Base-by-base conservation (phyloP, 1,140 invertebrate species). In the Aphidius gifuensis region DNA sequence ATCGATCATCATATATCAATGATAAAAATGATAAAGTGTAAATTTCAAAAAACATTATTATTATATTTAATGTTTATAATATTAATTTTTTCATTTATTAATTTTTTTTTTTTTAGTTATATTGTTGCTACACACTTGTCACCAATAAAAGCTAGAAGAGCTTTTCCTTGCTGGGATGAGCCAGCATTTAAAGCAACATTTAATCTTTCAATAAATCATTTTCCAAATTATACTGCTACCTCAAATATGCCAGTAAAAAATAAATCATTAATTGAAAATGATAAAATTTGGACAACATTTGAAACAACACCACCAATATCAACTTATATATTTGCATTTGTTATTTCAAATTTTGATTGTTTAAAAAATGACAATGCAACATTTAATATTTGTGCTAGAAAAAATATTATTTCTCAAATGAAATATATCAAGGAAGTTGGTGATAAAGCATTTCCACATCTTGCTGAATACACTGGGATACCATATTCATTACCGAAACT, bases 241-340 rank as follows among this genome's bases (percentile, higher is more conserved):
- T 82, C 81, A 63, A 98, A 97, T 71, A 96, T 95, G 93, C 88
- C 86, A 0, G 60, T 87, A 2, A 70, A 38, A 1, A 56, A 51
- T 5, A 44, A 42, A 53, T 5, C 38, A 11, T 8, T 58, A 5
- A 47, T 55, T 45, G 21, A 3, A 5, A 53, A 63, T 50, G 61
- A n/a, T 32, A 63, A 61, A 61, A 40, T 47, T 11, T 64, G 83
- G 64, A 85, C 90, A 66, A 67, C 79, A 2, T 96, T 88, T 71
- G 57, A 83, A 2, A 83, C 80, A 57, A 90, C 90, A 1, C 87
- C 91, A 0, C 77, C 80, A 5, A 97, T 97, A 93, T 93, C 93
- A 0, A 93, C 93, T 0, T 97, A 96, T 66, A 74, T 96, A 5
- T 78, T 97, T 6, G 93, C 93, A 3, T 87, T 95, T 68, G 84